Base-by-base conservation (phyloP, 1,140 invertebrate species). In the Babylonia areolata region DNA sequence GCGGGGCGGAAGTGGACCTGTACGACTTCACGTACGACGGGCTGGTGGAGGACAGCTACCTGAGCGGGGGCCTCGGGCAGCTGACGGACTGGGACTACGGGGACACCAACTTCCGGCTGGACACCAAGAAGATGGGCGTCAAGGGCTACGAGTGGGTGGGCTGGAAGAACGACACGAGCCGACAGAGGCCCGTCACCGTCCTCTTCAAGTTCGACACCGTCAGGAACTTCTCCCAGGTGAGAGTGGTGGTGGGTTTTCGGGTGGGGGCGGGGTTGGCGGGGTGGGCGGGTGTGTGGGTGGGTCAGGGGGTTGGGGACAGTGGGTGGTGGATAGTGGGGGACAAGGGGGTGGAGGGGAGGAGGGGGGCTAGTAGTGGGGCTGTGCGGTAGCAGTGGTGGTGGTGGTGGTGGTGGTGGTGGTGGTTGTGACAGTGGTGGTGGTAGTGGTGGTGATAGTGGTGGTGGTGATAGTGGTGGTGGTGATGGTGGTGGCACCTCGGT, bases 21-120 rank as follows among this genome's bases (percentile, higher is more conserved):
- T 97, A 97, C 87, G 98, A 99, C 94, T 96, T 97, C 89, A 97
- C 97, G 58, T 99, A 99, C 94, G 98, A 99, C 94, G 98, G 98
- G 2, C 91, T 92, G 64, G 95, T 96, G 84, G 87, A 94, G 31
- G 96, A 84, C 82, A 39, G 40, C 40, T 84, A 84, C 69, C 82
- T 84, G 0, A 84, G 69, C 33, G 96, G 90, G 39, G 98, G 98
- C 33, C 94, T 99, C 2, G 98, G 98, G 31, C 97, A 97, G 92
- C 95, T 99, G 84, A 97, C 96, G n/a, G 97, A 99, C 93, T 97
- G 98, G 20, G 96, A 91, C 40, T 89, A 90, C 77, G 93, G 97
- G 73, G 95, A 96, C n/a, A 96, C 97, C 87, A 96, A 97, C 93
- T 97, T 97, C 93, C 95, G 96, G 89, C 94, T 95, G n/a, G 96